These are phyloP conservation scores for Lamellibrachia satsuma DNA, from an alignment of 2,888 invertebrate species.

Conservation along the genomic window DNA sequence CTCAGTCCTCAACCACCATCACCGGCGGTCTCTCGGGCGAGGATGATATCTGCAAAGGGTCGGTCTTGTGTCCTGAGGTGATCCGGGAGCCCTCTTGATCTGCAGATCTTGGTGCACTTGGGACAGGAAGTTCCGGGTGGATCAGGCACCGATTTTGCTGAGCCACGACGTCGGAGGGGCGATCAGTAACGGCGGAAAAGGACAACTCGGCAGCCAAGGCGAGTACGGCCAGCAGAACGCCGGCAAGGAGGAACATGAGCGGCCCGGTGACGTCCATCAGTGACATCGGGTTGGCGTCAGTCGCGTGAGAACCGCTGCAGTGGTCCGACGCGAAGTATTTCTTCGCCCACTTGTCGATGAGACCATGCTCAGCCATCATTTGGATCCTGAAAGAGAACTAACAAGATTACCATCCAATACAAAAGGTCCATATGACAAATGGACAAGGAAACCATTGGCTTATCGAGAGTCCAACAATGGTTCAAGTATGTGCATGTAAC, in stretches of 20 bases:
- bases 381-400: not conserved
- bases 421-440: no score
- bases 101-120: no score
- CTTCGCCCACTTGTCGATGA: conserved; percentile 12
- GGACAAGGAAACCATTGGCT: no score
- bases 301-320: not conserved
- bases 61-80: no score
- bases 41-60: no score
- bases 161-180: not conserved
- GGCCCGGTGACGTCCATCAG: not conserved
- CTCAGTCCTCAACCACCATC: no score
- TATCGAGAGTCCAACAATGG: no score
- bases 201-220: not conserved
- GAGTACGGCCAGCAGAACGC: not conserved
- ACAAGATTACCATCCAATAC: not conserved
- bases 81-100: no score
- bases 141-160: not conserved
- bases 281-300: not conserved
- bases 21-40: no score
- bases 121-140: no score
- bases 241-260: not conserved
- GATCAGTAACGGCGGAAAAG: not conserved
- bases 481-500: no score
- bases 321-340: not conserved
- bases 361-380: not conserved